A percentile compares a stretch with the other conserved stretches of the same genome.
phyloP scores from a whole-genome alignment of 1,140 invertebrate species.

The Lutraria rhynchaena region DNA sequence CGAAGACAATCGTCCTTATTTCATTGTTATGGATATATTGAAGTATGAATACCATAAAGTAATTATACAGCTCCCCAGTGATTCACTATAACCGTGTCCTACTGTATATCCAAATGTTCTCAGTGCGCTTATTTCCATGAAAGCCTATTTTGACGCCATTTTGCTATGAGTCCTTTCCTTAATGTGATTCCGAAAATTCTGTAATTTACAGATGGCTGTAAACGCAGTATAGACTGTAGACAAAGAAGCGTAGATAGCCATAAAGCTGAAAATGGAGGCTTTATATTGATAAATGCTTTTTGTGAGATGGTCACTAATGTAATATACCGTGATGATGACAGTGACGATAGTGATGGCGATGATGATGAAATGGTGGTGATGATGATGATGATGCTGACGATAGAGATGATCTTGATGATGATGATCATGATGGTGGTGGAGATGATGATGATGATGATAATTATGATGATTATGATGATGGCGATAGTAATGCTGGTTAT shows the following conservation, averaged over 20 bases:
- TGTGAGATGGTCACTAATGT: neutral
- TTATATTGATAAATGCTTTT: neutral
- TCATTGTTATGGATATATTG: no score
- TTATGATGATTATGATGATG: neutral
- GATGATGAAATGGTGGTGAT: neutral
- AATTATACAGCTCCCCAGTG: no score
- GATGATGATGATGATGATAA: conserved; percentile 2
- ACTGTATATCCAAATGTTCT: no score
- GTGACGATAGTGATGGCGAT: neutral
- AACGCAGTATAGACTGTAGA: neutral
- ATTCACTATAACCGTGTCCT: no score
- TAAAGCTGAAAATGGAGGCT: neutral
- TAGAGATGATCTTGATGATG: neutral
- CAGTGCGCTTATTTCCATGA: no score
- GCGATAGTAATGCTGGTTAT: no score
- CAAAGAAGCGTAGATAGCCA: neutral
- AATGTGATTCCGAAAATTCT: neutral
- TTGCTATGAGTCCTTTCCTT: no score
- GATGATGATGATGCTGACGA: conserved; percentile 4
- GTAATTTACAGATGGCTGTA: neutral
- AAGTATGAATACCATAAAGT: no score
- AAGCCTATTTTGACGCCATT: no score
- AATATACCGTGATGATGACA: neutral
- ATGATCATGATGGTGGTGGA: neutral
- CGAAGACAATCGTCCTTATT: no score